A percentile compares a stretch with the other conserved stretches of the same genome.
Conservation (phyloP, 2,113 vertebrate genomes). For the Nipponia nippon region DNA sequence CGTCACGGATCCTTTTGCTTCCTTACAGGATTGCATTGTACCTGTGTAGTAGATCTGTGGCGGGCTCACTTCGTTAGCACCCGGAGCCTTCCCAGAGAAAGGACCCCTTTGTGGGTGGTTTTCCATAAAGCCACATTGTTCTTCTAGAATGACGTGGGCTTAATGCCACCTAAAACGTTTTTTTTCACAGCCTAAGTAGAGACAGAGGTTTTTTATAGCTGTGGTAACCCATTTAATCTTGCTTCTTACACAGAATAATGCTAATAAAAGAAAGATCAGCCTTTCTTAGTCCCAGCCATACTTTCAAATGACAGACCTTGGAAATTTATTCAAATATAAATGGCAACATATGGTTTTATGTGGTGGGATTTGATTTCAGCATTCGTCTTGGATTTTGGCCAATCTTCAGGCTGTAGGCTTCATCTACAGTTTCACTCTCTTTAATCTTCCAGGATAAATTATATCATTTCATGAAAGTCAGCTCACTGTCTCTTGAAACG, state of each 20-base stretch:
- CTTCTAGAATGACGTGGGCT: not conserved
- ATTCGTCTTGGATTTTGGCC: not conserved
- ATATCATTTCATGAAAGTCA: not conserved
- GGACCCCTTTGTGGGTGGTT: not conserved
- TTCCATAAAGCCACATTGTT: not conserved
- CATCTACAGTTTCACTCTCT: not conserved
- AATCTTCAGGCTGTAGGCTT: not conserved
- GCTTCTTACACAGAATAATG: not conserved
- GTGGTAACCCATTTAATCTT: not conserved
- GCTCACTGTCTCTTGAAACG: not conserved
- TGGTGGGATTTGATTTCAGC: slow-evolving; percentile 7
- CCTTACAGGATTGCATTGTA: not conserved
- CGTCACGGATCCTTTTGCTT: not conserved
- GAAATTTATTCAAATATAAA: not conserved
- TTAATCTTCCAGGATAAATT: slow-evolving; percentile 4
- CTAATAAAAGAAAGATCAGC: not conserved
- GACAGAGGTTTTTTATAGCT: not conserved
- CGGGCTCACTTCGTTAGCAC: not conserved
- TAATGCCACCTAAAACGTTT: not conserved
- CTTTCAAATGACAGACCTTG: not conserved
- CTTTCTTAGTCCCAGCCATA: not conserved
- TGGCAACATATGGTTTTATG: not conserved
- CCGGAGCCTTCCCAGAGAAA: not conserved
- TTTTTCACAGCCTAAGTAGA: not conserved
- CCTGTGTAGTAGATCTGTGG: not conserved